phyloP scores from a whole-genome alignment of 1,140 invertebrate genomes.

The Episyrphus balteatus region DNA sequence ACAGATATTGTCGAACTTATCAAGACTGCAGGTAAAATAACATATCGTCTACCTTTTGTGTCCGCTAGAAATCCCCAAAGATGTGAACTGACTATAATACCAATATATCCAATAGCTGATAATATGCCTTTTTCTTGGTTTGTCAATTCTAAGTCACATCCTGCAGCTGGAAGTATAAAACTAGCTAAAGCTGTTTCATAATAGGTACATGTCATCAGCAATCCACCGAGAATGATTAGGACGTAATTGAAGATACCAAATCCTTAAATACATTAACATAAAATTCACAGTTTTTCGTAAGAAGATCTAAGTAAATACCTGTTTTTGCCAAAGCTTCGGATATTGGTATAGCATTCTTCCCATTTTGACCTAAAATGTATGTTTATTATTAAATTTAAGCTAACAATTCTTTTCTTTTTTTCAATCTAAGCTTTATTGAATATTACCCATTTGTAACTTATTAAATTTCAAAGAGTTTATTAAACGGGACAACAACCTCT shows the following conservation, averaged over 20 bases:
- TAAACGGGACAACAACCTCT: no score
- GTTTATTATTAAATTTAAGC: no score
- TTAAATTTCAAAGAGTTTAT: no score
- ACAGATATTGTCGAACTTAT: constrained; percentile 7
- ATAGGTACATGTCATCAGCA: constrained; percentile 45
- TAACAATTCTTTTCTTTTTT: no score
- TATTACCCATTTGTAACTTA: no score
- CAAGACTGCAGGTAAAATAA: constrained; percentile 41
- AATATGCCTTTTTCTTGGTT: constrained; percentile 49
- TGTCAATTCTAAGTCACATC: constrained; percentile 52
- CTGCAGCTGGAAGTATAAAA: constrained; percentile 52
- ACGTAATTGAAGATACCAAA: constrained; percentile 53
- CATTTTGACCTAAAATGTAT: no score
- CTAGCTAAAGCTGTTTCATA: constrained; percentile 52
- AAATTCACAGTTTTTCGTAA: no score
- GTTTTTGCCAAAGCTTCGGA: no score
- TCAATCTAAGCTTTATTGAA: no score
- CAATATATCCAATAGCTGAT: constrained; percentile 26
- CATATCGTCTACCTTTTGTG: constrained; percentile 51
- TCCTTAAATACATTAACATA: no score
- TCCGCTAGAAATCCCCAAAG: constrained; percentile 71
- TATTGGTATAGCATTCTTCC: no score
- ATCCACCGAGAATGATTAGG: constrained; percentile 42
- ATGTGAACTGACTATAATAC: constrained; percentile 45
- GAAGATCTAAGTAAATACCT: no score